A percentile compares a stretch with the other conserved stretches of the same genome.
phyloP scores from a whole-genome alignment of 2,113 vertebrate species.

The Callorhinus ursinus region DNA sequence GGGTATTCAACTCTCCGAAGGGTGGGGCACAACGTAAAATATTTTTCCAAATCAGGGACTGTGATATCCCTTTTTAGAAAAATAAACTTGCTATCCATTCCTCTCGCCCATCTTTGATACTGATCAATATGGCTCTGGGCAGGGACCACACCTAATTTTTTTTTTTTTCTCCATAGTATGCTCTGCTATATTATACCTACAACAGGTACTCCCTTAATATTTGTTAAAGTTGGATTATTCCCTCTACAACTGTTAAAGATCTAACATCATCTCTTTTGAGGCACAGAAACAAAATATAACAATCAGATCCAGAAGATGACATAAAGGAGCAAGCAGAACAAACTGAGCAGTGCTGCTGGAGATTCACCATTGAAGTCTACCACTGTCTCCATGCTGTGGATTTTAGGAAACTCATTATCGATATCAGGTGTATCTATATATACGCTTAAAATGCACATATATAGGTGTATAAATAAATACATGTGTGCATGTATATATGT shows the following conservation, averaged over 20 bases:
- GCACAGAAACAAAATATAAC: neutral
- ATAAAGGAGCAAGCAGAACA: neutral
- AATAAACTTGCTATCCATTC: neutral
- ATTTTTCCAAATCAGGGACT: neutral
- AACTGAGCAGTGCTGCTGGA: neutral
- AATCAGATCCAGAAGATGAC: neutral
- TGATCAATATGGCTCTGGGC: neutral
- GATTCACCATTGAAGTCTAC: neutral
- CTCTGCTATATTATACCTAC: neutral
- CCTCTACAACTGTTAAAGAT: neutral
- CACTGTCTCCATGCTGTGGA: neutral
- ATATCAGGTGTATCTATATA: neutral
- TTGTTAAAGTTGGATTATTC: neutral
- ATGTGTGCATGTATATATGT: neutral
- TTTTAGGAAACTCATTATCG: constrained; percentile 6
- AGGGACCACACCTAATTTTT: neutral
- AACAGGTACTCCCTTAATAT: neutral
- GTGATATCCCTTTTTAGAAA: neutral
- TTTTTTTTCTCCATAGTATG: neutral
- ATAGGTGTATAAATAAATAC: neutral
- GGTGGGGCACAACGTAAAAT: neutral
- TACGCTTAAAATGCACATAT: neutral
- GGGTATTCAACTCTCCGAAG: neutral
- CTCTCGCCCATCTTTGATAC: neutral
- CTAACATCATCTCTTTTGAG: neutral